Evolutionary conservation across 2,888 invertebrate species (phyloP), one percentile per base, ranked within the genome.

Genomic region (Stenodera caucasica): DNA sequence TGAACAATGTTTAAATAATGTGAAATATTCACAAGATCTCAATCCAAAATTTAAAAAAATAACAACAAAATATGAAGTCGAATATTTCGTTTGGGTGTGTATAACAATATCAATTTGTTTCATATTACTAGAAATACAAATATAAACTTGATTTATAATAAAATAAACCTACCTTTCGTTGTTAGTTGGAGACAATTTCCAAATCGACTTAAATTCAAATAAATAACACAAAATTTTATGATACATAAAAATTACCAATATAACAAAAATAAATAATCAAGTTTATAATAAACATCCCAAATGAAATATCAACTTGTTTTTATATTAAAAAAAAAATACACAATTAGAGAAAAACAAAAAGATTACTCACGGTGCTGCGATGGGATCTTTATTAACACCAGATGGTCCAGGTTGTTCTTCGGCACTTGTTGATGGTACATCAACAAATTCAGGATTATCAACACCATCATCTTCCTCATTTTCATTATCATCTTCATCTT

Each of bases 331-430:
- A n/a, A 49, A 63, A 15, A 58, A 18, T 40, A 35, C 6, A 37
- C 8, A 30, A 45, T 45, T 58, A 50, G 32, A 52, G 32, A 50
- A 55, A 75, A 72, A 68, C 65, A 73, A 72, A 75, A 75, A 73
- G 72, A 72, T 68, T 80, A 80, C 80, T 80, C 79, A 80, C 80
- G 79, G 79, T 79, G 77, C 75, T 68, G 78, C 80, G 55, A 70
- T 68, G 59, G 75, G 64, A 53, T 72, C 71, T 63, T 78, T 78
- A 60, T 75, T 74, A 11, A 81, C 68, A 8, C 81, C 81, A 0
- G 80, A 81, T n/a, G 81, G 80, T 23, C 81, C 81, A 21, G 81
- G 77, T 67, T 81, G 79, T 53, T 80, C 79, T 63, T 78, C 78
- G 21, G 76, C 76, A 66, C 74, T 77, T 15, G 75, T 75, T 32